A percentile compares a stretch with the other conserved stretches of the same genome.
Conservation (phyloP, 2,797 vertebrate species). For the Otolemur crassicaudatus region DNA sequence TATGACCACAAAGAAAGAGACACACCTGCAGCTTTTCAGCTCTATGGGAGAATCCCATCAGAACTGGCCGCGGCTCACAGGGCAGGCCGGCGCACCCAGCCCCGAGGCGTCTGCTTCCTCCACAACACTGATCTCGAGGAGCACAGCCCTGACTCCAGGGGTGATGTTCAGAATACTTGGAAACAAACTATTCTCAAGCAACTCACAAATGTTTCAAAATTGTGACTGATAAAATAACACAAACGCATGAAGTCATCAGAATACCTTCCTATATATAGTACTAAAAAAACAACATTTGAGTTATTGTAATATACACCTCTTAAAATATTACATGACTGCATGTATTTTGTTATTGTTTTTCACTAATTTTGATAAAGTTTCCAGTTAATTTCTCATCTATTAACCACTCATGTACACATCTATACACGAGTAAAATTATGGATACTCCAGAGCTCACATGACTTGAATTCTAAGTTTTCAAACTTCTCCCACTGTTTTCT, state of each 20-base stretch:
- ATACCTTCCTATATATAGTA: neutral
- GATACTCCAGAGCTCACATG: neutral
- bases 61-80: neutral
- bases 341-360: neutral
- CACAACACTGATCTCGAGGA: neutral
- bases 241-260: neutral
- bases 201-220: constrained; percentile 11
- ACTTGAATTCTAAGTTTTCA: neutral
- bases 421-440: neutral
- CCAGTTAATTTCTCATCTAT: neutral
- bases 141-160: neutral
- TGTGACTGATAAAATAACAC: neutral
- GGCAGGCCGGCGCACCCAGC: neutral
- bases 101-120: neutral
- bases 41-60: neutral
- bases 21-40: neutral
- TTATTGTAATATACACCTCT: neutral
- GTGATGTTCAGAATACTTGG: neutral
- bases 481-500: neutral
- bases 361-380: constrained; percentile 12
- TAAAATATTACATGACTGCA: neutral
- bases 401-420: neutral
- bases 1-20: neutral
- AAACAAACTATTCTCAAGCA: constrained; percentile 33
- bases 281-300: neutral